Evolutionary conservation across 2,113 vertebrate species (phyloP), one percentile per base, ranked within the genome.

Genomic region (Reinhardtius hippoglossoides): DNA sequence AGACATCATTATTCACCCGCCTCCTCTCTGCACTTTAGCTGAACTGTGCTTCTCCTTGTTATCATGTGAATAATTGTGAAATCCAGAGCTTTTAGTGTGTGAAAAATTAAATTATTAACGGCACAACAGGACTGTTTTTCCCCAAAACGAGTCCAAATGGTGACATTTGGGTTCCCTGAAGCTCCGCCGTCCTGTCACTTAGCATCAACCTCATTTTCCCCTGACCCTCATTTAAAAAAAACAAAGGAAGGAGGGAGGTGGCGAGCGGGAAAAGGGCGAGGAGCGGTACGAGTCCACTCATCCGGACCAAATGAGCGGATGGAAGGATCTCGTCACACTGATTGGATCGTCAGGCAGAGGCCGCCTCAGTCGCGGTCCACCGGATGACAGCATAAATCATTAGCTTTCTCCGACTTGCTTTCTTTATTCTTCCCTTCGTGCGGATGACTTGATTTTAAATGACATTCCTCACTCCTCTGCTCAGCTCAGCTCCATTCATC

Each of bases 351-450:
- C 83, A 70, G 69, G 72, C 78, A 74, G 77, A 42, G 67, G 74
- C 81, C 54, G 82, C 84, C 63, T 90, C 79, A 15, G 46, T 42
- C 37, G 69, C 80, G 42, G 80, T 89, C 75, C 71, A 55, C 76
- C 58, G 63, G 83, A 82, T 88, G 85, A 82, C 77, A 67, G 76
- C 80, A 81, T 87, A 78, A 89, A 88, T 88, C 82, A 87, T 87
- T 81, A 63, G 76, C 60, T 81, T 77, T 48, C 21, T 78, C 66
- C 63, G 35, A 80, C 83, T 83, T 62, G 71, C 63, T 83, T 87
- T 73, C 84, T 87, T 80, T 80, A 73, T 66, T 89, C 65, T 44
- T 76, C 59, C 68, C 71, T 78, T 89, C 77, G 56, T 82, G 44
- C 60, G 72, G 74, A 81, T 77, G 81, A 83, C 69, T 89, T 71